A percentile compares a stretch with the other conserved stretches of the same genome.
phyloP scores from a whole-genome alignment of 1,140 invertebrate genomes.

The Agraylea sexmaculata region DNA sequence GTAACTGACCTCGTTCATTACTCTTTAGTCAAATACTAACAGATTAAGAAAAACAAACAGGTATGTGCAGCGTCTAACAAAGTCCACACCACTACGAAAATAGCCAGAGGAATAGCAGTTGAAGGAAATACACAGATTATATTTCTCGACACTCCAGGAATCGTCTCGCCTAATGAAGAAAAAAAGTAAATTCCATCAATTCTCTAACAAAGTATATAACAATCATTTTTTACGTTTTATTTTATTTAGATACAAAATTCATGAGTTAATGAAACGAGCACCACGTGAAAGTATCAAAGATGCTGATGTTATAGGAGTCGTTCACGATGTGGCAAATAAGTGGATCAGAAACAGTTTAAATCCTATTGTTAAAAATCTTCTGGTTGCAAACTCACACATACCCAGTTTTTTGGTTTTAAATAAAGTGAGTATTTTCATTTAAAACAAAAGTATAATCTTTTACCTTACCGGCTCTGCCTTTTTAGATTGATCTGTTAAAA shows the following conservation, averaged over 20 bases:
- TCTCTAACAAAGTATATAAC: slow-evolving; percentile 9
- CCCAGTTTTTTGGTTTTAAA: slow-evolving; percentile 76
- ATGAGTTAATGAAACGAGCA: slow-evolving; percentile 51
- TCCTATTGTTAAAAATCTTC: slow-evolving; percentile 52
- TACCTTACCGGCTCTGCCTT: slow-evolving; percentile 19
- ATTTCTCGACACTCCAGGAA: slow-evolving; percentile 78
- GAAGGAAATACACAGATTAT: slow-evolving; percentile 71
- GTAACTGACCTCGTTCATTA: slow-evolving; percentile 49
- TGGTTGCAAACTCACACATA: slow-evolving; percentile 50
- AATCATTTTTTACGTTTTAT: slow-evolving; percentile 12
- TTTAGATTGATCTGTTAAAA: slow-evolving; percentile 66
- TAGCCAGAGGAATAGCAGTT: slow-evolving; percentile 58
- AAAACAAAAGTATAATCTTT: slow-evolving; percentile 7
- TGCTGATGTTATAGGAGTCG: slow-evolving; percentile 72
- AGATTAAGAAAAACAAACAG: too few relatives aligned
- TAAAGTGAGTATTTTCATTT: slow-evolving; percentile 49
- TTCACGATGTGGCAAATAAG: slow-evolving; percentile 73
- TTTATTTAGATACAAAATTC: slow-evolving; percentile 50
- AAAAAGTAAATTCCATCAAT: slow-evolving; percentile 41
- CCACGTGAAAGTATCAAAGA: slow-evolving; percentile 51
- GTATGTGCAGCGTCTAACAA: slow-evolving; percentile 78
- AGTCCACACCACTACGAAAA: slow-evolving; percentile 76
- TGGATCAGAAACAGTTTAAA: slow-evolving; percentile 55
- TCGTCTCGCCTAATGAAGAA: slow-evolving; percentile 53
- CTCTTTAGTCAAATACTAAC: slow-evolving; percentile 1